These are phyloP conservation scores for Morbakka virulenta DNA, from an alignment of 30 jellyfish, hydroid and myxozoan genomes.

Conservation along the genomic window DNA sequence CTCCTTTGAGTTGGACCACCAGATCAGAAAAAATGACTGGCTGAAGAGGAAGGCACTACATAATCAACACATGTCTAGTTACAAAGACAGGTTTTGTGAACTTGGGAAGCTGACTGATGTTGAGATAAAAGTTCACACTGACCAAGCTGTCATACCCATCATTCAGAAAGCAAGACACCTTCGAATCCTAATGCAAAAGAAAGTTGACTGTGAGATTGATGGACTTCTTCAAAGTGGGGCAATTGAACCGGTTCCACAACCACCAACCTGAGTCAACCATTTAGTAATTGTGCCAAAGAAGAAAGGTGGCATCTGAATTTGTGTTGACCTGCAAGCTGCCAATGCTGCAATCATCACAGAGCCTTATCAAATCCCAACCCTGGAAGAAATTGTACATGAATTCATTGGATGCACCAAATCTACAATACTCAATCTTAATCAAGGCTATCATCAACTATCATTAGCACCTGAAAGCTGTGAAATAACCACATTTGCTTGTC, in stretches of 20 bases:
- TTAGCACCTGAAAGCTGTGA: constrained; percentile 20
- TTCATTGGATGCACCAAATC: too few relatives aligned
- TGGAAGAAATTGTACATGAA: too few relatives aligned
- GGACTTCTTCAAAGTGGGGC: constrained; percentile 31
- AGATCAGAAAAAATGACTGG: too few relatives aligned
- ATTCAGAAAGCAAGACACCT: constrained; percentile 53
- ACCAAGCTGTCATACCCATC: too few relatives aligned
- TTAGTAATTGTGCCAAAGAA: constrained; percentile 34
- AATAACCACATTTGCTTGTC: constrained; percentile 39
- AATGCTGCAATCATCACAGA: constrained; percentile 50
- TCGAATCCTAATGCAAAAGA: too few relatives aligned
- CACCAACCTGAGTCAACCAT: too few relatives aligned
- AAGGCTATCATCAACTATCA: too few relatives aligned
- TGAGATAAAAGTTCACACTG: neutral
- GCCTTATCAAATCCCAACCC: constrained; percentile 26
- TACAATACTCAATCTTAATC: too few relatives aligned
- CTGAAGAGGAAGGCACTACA: too few relatives aligned
- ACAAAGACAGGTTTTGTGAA: constrained; percentile 24
- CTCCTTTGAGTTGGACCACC: constrained; percentile 12
- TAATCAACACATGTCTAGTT: too few relatives aligned
- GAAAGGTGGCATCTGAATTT: constrained; percentile 14
- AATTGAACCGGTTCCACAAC: too few relatives aligned
- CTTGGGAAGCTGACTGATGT: constrained; percentile 40
- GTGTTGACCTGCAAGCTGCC: constrained; percentile 44
- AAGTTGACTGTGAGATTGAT: too few relatives aligned